A percentile compares a stretch with the other conserved stretches of the same genome.
These are phyloP conservation scores for Epinephelus cyanopodus DNA, from an alignment of 2,113 vertebrate species.

Conservation along the genomic window DNA sequence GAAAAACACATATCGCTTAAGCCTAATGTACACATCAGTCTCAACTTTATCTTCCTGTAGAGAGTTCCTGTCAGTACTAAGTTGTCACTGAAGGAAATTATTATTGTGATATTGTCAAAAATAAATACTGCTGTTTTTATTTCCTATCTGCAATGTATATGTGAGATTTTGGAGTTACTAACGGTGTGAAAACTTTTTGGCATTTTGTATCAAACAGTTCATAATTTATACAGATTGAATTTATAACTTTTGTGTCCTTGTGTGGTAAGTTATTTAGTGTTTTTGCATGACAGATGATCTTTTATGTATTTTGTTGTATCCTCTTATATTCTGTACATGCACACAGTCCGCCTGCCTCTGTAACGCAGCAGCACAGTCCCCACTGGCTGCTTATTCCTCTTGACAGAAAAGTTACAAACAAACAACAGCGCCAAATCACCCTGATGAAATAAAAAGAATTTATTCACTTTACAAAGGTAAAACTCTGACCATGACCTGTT, in stretches of 20 bases:
- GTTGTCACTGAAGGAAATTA: not conserved
- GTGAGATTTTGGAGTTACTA: conserved; percentile 41
- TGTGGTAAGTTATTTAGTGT: conserved; percentile 4
- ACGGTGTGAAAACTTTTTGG: conserved; percentile 31
- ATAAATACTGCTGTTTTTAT: conserved; percentile 63
- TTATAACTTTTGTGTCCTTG: conserved; percentile 13
- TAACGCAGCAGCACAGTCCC: conserved; percentile 25
- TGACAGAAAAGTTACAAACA: not conserved
- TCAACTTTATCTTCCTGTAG: conserved; percentile 9
- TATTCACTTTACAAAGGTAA: conserved; percentile 94
- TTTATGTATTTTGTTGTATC: conserved; percentile 24
- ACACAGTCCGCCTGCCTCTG: not conserved
- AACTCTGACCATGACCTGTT: conserved; percentile 88
- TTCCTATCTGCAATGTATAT: conserved; percentile 18
- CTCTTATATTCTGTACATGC: conserved; percentile 27
- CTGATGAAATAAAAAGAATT: conserved; percentile 89
- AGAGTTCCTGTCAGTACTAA: not conserved
- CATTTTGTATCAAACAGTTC: conserved; percentile 31
- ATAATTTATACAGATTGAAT: conserved; percentile 10
- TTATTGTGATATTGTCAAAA: conserved; percentile 21
- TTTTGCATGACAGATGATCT: conserved; percentile 58
- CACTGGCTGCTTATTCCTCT: not conserved
- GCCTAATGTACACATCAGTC: not conserved
- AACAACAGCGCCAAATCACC: conserved; percentile 56
- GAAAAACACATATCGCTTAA: too few species aligned